These are phyloP conservation scores for Omphaloscelis lunosa DNA, from an alignment of 2,888 invertebrate species.

Conservation along the genomic window DNA sequence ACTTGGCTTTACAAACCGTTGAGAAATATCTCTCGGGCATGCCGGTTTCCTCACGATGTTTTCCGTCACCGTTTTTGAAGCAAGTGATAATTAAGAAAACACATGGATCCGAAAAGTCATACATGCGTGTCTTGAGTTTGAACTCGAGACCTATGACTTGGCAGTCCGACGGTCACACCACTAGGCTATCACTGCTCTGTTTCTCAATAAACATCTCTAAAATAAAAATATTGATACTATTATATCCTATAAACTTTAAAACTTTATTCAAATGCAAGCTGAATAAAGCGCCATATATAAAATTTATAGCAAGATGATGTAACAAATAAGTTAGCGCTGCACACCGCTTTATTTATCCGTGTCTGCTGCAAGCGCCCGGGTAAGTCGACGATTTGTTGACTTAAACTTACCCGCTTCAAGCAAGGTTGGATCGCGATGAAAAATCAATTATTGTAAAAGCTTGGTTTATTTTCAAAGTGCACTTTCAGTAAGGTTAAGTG, in stretches of 20 bases:
- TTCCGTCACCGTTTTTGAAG: too few relatives aligned
- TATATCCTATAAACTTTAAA: constrained; percentile 20
- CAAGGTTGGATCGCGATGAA: constrained; percentile 28
- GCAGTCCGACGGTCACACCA: too few relatives aligned
- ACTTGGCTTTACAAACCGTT: too few relatives aligned
- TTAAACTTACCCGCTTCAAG: constrained; percentile 43
- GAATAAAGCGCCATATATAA: constrained; percentile 26
- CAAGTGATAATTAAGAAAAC: too few relatives aligned
- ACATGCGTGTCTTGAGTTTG: too few relatives aligned
- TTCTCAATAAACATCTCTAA: background rate
- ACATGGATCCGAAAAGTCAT: too few relatives aligned
- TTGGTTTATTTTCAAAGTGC: constrained; percentile 32
- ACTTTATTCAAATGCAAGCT: constrained; percentile 31
- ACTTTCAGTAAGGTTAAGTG: constrained; percentile 22
- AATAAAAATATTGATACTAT: constrained; percentile 10
- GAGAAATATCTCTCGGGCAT: too few relatives aligned
- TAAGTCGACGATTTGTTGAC: constrained; percentile 60
- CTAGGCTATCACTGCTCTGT: too few relatives aligned
- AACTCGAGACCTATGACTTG: too few relatives aligned
- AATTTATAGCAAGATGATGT: constrained; percentile 45
- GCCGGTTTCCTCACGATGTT: too few relatives aligned
- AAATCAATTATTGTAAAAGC: constrained; percentile 52
- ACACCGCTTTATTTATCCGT: constrained; percentile 51
- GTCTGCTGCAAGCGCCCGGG: constrained; percentile 34
- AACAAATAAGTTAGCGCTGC: constrained; percentile 47